Evolutionary conservation across 2,888 invertebrate species (phyloP), one percentile per base, ranked within the genome.

Genomic region (Pheosia tremula): DNA sequence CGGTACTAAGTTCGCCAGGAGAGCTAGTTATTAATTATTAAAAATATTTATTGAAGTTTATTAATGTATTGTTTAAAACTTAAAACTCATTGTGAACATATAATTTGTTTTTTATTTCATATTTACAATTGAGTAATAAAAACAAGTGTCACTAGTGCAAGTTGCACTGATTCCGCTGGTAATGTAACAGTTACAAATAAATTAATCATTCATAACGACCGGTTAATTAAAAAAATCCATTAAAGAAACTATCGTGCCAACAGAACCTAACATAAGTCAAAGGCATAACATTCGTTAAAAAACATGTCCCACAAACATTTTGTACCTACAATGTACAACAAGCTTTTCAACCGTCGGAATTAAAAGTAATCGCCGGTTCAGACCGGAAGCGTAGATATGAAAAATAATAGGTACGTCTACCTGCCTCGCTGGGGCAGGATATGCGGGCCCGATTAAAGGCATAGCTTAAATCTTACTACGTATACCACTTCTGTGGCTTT

Each of bases 361-460:
- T 90, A 90, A 91, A 91, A 90, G 81, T 90, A 88, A 92, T 90
- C 84, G 83, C 78, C 74, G 78, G 75, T 76, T 79, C 77, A 81
- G 80, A 79, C 82, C 84, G 87, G 83, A 85, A 85, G 79, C 83
- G 78, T 81, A 86, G 86, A 88, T 88, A 90, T 90, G 88, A 86
- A 86, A 86, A 89, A 89, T 87, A 89, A 87, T 85, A 86, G 82
- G 82, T 70, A 71, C 75, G 77, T 80, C 78, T 82, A 81, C 79
- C 80, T 79, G 75, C 61, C 69, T 66, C 58, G 71, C 64, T 53
- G 71, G 76, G 78, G 77, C 79, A 75, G 84, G 83, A 82, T 82
- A 82, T 82, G 81, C 79, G 79, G 80, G 80, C 69, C 80, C 80
- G 82, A 83, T 86, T 84, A 85, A 79, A 69, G 63, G 68, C 74